Base-by-base conservation (phyloP, 64 coral and sea anemone genomes). In the Platygyra sinensis region DNA sequence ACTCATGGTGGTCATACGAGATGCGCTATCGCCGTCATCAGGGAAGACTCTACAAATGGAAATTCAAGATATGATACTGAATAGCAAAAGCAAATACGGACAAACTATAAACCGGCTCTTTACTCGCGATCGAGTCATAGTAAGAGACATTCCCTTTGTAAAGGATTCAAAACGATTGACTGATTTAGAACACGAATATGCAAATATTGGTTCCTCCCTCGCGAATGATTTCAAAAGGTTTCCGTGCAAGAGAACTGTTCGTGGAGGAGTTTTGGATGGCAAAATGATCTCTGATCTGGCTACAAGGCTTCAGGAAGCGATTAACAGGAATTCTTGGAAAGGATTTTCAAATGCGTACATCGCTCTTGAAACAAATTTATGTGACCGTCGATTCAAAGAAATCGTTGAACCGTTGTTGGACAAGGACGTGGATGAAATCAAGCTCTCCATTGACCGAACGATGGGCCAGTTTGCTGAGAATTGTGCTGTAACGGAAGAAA, bases 321-420 rank as follows among this genome's bases (percentile, higher is more conserved):
- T 94, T 15, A 94, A 90, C 72, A 69, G 42, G 18, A 94, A 94
- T 76, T 64, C 61, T 17, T 95, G 89, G 89, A 89, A 25, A 5
- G 52, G 78, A 36, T 74, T 91, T 60, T 81, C 89, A 67, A 46
- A 91, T 74, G 33, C 79, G 19, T 91, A 82, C 29, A 73, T 60
- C 14, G 38, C 61, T 5, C 46, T 91, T 36, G 89, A 91, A 73
- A 91, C 54, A 22, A 42, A 33, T 14, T 62, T 91, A 52, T 91
- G 89, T 83, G 78, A 91, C 25, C 17, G 71, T 10, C 20, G 27
- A 30, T 83, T 83, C 54, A 22, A 42, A 38, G 72, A 72, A n/a
- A 72, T 91, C 51, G 57, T 91, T 25, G 55, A 57, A 15, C 89
- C 89, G 3, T 24, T 91, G 6, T 28, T 72, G 55, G 22, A 32